phyloP scores from a whole-genome alignment of 2,888 invertebrate genomes.

The Ligdia adustata region DNA sequence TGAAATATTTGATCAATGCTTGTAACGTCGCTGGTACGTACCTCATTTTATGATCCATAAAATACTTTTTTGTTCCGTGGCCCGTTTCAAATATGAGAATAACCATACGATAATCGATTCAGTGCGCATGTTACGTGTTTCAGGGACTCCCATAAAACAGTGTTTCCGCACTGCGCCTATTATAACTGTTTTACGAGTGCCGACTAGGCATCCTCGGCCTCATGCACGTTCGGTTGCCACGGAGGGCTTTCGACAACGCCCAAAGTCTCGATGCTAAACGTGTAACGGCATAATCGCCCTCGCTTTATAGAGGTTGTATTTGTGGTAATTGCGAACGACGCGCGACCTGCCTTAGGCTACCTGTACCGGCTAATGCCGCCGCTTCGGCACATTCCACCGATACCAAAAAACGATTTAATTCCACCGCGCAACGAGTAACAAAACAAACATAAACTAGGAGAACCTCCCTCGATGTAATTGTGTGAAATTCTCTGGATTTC shows the following conservation, averaged over 20 bases:
- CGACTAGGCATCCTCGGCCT: conserved; percentile 61
- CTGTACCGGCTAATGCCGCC: conserved; percentile 48
- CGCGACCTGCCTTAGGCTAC: conserved; percentile 49
- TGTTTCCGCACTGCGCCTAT: conserved; percentile 76
- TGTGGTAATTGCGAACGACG: conserved; percentile 59
- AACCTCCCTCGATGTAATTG: conserved; percentile 26
- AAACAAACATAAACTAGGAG: conserved; percentile 21
- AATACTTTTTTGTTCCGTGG: conserved; percentile 65
- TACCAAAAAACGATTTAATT: conserved; percentile 29
- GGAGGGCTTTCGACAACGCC: conserved; percentile 55
- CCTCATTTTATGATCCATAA: conserved; percentile 63
- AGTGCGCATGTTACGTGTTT: conserved; percentile 72
- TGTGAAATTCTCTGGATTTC: conserved; percentile 37
- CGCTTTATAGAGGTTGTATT: conserved; percentile 65
- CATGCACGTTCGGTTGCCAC: conserved; percentile 58
- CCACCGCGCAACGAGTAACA: conserved; percentile 1
- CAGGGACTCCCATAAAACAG: conserved; percentile 69
- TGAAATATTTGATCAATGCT: conserved; percentile 60
- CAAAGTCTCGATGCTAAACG: conserved; percentile 63
- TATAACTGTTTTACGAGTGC: conserved; percentile 73
- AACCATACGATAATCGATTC: conserved; percentile 73
- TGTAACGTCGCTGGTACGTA: conserved; percentile 46
- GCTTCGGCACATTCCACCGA: conserved; percentile 47
- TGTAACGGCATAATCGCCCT: conserved; percentile 64
- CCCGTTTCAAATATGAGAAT: conserved; percentile 65